Evolutionary conservation across 1,140 invertebrate species (phyloP).

Genomic region (Bacillus rossius): DNA sequence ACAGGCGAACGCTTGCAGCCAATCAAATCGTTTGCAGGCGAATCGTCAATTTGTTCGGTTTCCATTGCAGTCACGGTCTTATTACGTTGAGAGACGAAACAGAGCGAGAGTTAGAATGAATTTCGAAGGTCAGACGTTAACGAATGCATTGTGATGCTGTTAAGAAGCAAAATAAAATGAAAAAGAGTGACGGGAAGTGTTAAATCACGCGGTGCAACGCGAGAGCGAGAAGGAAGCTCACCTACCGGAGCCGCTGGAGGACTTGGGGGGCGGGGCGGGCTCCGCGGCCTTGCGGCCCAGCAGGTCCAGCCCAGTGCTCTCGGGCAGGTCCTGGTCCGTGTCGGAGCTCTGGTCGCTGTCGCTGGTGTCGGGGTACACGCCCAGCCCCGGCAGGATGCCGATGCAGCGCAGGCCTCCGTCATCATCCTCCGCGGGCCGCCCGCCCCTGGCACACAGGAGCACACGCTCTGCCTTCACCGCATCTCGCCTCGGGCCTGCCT

Average conservation of each 20-base stretch:
- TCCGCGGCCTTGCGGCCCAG: constrained; percentile 45
- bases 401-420: constrained; percentile 53
- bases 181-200: no score
- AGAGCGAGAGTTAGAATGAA: no score
- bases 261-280: neutral
- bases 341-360: constrained; percentile 58
- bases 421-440: constrained; percentile 29
- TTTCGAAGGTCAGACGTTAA: no score
- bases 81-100: no score
- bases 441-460: neutral
- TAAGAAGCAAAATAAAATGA: no score
- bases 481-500: neutral
- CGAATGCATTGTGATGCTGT: no score
- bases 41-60: no score
- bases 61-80: no score
- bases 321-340: constrained; percentile 48
- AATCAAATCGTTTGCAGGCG: no score
- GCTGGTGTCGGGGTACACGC: constrained; percentile 63
- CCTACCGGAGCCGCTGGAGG: neutral
- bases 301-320: constrained; percentile 45
- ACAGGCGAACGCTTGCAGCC: no score
- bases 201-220: no score
- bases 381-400: constrained; percentile 70
- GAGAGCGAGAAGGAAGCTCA: no score
- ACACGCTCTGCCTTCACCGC: neutral